Conservation (phyloP, 2,113 vertebrate genomes). For the Psettodes erumei region DNA sequence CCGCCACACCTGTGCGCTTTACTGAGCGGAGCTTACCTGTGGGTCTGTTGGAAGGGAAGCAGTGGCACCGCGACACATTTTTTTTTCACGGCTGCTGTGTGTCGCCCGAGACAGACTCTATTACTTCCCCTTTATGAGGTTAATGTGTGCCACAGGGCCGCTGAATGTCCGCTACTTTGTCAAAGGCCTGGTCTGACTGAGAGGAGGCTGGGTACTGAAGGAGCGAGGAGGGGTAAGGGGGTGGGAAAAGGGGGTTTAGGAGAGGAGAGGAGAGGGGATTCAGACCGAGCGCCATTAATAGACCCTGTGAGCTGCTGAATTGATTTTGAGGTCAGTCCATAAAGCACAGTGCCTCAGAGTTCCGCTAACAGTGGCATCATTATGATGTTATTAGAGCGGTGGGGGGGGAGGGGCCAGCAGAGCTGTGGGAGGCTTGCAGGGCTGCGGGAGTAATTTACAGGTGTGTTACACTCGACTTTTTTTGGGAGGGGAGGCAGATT, state of each 20-base stretch:
- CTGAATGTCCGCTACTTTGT: slow-evolving; percentile 31
- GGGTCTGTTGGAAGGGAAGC: slow-evolving; percentile 4
- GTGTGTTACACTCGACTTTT: slow-evolving; percentile 58
- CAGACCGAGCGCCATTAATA: slow-evolving; percentile 64
- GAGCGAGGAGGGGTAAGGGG: slow-evolving; percentile 19
- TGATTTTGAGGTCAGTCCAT: slow-evolving; percentile 75
- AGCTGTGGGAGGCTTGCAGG: slow-evolving; percentile 11
- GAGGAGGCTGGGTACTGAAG: slow-evolving; percentile 31
- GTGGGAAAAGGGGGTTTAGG: slow-evolving; percentile 3
- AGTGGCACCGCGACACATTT: slow-evolving; percentile 15
- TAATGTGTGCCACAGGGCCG: slow-evolving; percentile 59
- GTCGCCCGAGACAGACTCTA: slow-evolving; percentile 51
- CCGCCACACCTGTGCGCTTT: slow-evolving; percentile 22
- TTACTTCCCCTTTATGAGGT: slow-evolving; percentile 63
- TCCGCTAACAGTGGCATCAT: slow-evolving; percentile 73
- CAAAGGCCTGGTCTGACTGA: slow-evolving; percentile 35
- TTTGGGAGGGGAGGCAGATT: slow-evolving; percentile 19
- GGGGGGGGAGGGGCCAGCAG: slow-evolving; percentile 25
- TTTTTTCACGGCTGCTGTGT: slow-evolving; percentile 41
- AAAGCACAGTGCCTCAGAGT: slow-evolving; percentile 66
- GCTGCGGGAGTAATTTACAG: slow-evolving; percentile 59
- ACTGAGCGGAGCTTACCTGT: slow-evolving; percentile 34
- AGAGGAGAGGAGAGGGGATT: slow-evolving; percentile 22
- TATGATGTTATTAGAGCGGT: slow-evolving; percentile 67
- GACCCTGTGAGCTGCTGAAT: slow-evolving; percentile 67